Evolutionary conservation across 2,113 vertebrate genomes (phyloP), one percentile per base, ranked within the genome.

Genomic region (Myrmecobius fasciatus): DNA sequence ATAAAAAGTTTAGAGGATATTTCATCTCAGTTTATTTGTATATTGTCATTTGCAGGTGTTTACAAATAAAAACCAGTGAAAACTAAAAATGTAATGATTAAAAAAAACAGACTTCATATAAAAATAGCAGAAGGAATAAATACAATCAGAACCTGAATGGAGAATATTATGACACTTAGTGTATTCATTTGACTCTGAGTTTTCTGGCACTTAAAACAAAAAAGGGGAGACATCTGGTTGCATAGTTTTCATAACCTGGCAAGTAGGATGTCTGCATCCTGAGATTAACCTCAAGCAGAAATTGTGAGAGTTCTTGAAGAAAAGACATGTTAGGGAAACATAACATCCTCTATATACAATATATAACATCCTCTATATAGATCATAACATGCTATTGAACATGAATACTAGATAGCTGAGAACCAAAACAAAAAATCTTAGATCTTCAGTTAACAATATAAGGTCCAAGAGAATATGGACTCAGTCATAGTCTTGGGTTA

Each of bases 121-220:
- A 28, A 25, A 51, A 25, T 28, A 54, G 47, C 1, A 25, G 54
- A 28, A 48, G 2, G 14, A 3, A 5, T n/a, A 75, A 7, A 7
- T 75, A 11, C 20, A 7, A 14, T 8, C 9, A 12, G 3, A 36
- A 14, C 17, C 0, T 0, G 25, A 6, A 25, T 20, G 11, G 60
- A 75, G 36, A 75, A 75, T 75, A n/a, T 75, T 75, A 75, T 7
- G 36, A n/a, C 2, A 28, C 75, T 49, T 0, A 0, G 36, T 46
- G 11, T 8, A 47, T 0, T 26, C 1, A 4, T 25, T 36, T 89
- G 91, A 25, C 88, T 52, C 92, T 46, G 22, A 31, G 53, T 25
- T 51, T 1, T n/a, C 26, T 12, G 48, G 54, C 10, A 3, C 0
- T 25, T 9, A 12, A 51, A 89, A 67, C 49, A 89, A 48, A 36